Evolutionary conservation across 2,888 invertebrate species (phyloP).

Genomic region (Epirrhoe tristata): DNA sequence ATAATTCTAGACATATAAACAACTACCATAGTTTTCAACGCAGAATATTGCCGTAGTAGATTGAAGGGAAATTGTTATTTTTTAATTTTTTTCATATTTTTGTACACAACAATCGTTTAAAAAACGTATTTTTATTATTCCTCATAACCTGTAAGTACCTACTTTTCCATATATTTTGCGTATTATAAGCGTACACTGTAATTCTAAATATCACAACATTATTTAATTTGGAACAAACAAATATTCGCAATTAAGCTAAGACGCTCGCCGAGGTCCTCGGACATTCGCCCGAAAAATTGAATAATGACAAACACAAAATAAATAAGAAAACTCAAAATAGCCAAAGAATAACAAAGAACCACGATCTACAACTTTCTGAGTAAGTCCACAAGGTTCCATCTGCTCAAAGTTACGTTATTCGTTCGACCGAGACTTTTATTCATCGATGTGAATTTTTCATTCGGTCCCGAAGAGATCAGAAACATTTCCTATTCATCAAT

Average conservation of each 20-base stretch:
- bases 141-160: no score
- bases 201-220: no score
- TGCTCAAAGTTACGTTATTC: conserved; percentile 32
- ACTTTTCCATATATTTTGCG: no score
- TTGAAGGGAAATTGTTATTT: no score
- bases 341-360: not conserved
- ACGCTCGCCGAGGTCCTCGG: not conserved
- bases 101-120: no score
- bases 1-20: no score
- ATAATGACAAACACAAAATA: not conserved
- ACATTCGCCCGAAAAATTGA: not conserved
- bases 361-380: conserved; percentile 7
- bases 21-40: no score
- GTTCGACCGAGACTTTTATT: conserved; percentile 53
- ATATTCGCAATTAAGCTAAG: not conserved
- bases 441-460: conserved; percentile 59
- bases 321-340: not conserved
- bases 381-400: conserved; percentile 15
- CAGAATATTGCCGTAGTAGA: no score
- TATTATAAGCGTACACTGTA: no score
- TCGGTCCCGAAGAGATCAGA: conserved; percentile 46
- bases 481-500: conserved; percentile 56
- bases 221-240: not conserved
- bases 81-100: no score
- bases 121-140: no score